phyloP scores from a whole-genome alignment of 2,113 vertebrate genomes.

The Centropristis striata region DNA sequence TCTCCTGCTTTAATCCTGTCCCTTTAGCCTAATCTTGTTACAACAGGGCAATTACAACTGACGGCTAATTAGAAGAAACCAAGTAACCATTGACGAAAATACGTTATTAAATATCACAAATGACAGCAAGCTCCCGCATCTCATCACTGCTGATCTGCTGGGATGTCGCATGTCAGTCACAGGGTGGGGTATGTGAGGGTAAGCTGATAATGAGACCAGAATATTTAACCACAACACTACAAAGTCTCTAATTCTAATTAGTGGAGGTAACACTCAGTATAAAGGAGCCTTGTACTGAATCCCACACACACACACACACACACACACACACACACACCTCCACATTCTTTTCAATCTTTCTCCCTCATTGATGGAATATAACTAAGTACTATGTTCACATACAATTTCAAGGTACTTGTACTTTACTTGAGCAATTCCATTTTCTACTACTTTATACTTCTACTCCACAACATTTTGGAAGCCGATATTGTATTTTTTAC shows the following conservation, averaged over 20 bases:
- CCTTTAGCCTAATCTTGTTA: conserved; percentile 83
- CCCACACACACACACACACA: too few species aligned
- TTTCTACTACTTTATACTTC: too few species aligned
- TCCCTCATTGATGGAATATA: too few species aligned
- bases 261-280: neutral
- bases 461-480: too few species aligned
- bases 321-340: neutral
- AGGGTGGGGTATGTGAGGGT: neutral
- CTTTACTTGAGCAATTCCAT: too few species aligned
- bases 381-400: too few species aligned
- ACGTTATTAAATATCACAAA: conserved; percentile 4
- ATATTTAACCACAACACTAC: neutral
- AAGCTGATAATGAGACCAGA: neutral
- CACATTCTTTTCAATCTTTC: too few species aligned
- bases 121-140: neutral
- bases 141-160: neutral
- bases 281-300: neutral
- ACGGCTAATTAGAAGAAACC: conserved; percentile 64
- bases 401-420: too few species aligned
- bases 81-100: conserved; percentile 44
- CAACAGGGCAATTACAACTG: conserved; percentile 68
- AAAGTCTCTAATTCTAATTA: neutral
- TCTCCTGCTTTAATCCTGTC: conserved; percentile 73
- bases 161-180: neutral
- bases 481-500: neutral